phyloP scores from a whole-genome alignment of 1,140 invertebrate genomes.

The Diachasma alloeum region DNA sequence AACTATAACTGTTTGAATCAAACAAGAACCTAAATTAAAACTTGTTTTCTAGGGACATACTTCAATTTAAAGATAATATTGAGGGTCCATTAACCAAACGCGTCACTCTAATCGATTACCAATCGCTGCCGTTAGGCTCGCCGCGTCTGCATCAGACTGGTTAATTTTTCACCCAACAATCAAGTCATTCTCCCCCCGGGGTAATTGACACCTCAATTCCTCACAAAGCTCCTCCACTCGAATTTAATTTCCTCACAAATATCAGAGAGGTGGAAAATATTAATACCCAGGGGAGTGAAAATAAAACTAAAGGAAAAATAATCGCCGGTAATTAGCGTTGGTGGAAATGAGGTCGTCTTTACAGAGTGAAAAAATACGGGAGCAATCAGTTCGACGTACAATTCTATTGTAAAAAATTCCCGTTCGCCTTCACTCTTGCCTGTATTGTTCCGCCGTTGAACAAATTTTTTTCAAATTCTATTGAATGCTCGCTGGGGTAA shows the following conservation, averaged over 20 bases:
- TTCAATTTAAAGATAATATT: not conserved
- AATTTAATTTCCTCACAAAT: not conserved
- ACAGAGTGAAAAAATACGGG: not conserved
- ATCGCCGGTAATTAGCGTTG: not conserved
- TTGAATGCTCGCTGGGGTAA: too few species aligned
- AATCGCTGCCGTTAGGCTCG: not conserved
- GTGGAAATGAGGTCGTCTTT: not conserved
- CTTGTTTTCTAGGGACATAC: too few species aligned
- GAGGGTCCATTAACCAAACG: not conserved
- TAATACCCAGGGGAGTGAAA: not conserved
- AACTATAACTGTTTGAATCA: too few species aligned
- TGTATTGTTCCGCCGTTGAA: not conserved
- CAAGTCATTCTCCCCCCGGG: not conserved
- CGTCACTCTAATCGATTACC: not conserved
- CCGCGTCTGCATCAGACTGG: not conserved
- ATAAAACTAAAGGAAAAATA: not conserved
- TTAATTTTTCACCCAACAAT: not conserved
- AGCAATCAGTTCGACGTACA: not conserved
- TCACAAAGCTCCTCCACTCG: not conserved
- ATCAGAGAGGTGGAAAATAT: not conserved
- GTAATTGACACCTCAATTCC: not conserved
- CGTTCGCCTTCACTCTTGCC: not conserved
- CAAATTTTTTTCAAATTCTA: not conserved
- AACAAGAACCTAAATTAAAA: too few species aligned
- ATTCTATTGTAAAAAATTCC: not conserved